Conservation (phyloP, 1,140 invertebrate genomes). For the Achroia grisella region DNA sequence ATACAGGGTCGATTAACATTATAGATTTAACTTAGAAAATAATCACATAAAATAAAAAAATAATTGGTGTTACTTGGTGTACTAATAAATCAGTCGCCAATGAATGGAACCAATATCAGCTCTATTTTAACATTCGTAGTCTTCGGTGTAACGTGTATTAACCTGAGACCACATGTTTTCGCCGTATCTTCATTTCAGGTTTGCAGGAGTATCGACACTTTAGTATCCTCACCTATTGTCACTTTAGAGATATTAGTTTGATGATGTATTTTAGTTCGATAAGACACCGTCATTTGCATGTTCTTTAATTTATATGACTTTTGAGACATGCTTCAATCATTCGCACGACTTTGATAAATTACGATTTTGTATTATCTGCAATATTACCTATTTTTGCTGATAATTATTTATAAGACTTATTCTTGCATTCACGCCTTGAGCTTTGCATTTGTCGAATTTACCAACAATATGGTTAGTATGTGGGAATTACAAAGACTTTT, state of each 20-base stretch:
- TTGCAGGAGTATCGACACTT: constrained; percentile 42
- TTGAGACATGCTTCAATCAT: neutral
- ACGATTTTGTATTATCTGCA: no score
- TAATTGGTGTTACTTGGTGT: constrained; percentile 60
- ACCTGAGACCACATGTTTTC: constrained; percentile 66
- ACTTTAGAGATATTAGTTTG: neutral
- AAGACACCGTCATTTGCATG: neutral
- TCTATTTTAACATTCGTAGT: constrained; percentile 63
- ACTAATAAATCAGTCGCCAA: constrained; percentile 58
- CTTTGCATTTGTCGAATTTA: constrained; percentile 65
- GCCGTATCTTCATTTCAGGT: constrained; percentile 55
- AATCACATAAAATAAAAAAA: constrained; percentile 18
- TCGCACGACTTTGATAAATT: neutral
- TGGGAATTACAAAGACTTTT: constrained; percentile 25
- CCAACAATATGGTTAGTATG: constrained; percentile 34
- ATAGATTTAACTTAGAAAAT: constrained; percentile 34
- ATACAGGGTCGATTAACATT: constrained; percentile 53
- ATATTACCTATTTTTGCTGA: neutral
- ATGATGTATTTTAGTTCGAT: neutral
- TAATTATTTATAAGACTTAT: constrained; percentile 19
- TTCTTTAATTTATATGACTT: constrained; percentile 1
- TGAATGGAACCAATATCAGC: constrained; percentile 51
- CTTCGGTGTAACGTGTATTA: constrained; percentile 57
- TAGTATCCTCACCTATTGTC: constrained; percentile 12
- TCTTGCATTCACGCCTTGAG: constrained; percentile 65